Evolutionary conservation across 2,888 invertebrate genomes (phyloP), one percentile per base, ranked within the genome.

Genomic region (Drosophila pseudotakahashii): DNA sequence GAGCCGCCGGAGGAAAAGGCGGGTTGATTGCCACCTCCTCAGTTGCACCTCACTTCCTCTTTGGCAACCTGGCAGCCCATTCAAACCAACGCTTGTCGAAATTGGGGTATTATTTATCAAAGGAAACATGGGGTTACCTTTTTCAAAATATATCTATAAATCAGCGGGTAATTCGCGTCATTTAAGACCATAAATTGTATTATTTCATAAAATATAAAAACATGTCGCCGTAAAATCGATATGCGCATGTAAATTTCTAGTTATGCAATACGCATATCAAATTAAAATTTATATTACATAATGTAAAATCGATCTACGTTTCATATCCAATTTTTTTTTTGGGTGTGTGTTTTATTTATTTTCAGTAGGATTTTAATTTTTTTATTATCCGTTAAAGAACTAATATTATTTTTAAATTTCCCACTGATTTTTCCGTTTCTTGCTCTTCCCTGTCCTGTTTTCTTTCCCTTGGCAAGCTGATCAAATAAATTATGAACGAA

Each of bases 401-500:
- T n/a, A n/a, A 16, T 14, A 9, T 19, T 19, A 5, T 42, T 6
- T 9, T 26, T 4, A 0, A 26, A 26, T n/a, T 30, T 45, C 26
- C 2, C 3, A 9, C 26, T 45, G 9, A 26, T 26, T 45, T 2
- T 2, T 7, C 2, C 14, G 5, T 0, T 0, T n/a, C 0, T 45
- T n/a, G 19, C 2, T 5, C 9, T 14, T 4, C 11, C 1, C 14
- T 14, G 10, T 11, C 19, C 30, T 7, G n/a, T 42, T 53, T 4
- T 4, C 10, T 23, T 47, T 16, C 13, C 26, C 68, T 30, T 45
- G 14, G 16, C 36, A 64, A 32, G 55, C 50, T 59, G 45, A 37
- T 66, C 37, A 63, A 73, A 79, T 83, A 75, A 80, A 79, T 83
- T 79, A 83, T 81, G 81, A 75, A 87, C 39, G 75, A 57, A 77